Conservation (phyloP, 2,113 vertebrate species). For the Corapipo altera region DNA sequence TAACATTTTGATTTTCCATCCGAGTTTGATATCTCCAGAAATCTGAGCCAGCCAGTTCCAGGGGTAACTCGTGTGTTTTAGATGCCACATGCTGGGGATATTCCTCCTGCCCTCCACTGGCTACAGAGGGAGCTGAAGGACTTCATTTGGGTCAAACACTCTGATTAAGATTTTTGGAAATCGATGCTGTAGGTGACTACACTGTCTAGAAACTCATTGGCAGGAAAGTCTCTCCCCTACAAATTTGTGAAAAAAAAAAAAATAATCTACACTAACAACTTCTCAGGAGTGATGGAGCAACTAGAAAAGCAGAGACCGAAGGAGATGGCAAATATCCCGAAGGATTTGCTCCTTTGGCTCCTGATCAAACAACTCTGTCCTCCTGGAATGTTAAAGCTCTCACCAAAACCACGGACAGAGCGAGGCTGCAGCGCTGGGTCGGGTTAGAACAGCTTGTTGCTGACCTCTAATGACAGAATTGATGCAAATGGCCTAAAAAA, state of each 20-base stretch:
- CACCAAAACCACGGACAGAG: not conserved
- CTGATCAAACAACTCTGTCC: fast-evolving
- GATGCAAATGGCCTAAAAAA: not conserved
- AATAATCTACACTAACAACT: not conserved
- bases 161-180: not conserved
- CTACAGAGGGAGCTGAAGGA: not conserved
- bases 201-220: not conserved
- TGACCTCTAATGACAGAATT: constrained; percentile 10
- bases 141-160: not conserved
- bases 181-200: not conserved
- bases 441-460: not conserved
- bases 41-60: not conserved
- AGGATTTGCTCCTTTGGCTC: not conserved
- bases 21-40: not conserved
- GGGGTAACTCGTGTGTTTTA: not conserved
- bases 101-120: not conserved
- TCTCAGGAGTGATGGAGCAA: not conserved
- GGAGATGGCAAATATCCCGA: not conserved
- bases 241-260: not conserved
- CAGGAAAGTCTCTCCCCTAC: not conserved
- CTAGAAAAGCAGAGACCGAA: not conserved
- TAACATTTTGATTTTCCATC: not conserved
- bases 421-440: not conserved
- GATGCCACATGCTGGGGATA: not conserved
- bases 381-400: not conserved